Percentiles rank a stretch among this genome's conserved stretches.
Evolutionary conservation across 2,113 vertebrate genomes (phyloP).

Genomic region (Pterophyllum scalare): DNA sequence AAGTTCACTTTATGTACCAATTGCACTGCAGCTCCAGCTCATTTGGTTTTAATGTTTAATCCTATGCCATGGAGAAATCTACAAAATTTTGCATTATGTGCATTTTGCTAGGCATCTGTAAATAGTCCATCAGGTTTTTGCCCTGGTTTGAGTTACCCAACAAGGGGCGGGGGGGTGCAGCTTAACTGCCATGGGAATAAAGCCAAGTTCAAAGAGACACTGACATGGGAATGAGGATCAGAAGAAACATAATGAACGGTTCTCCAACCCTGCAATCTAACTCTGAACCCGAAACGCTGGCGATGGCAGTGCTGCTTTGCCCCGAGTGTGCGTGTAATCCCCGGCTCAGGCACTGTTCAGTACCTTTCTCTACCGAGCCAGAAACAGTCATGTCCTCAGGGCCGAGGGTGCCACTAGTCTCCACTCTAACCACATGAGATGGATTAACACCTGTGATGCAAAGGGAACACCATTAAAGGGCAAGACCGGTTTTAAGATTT

Average conservation of each 20-base stretch:
- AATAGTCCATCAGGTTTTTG: conserved; percentile 2
- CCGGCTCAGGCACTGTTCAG: conserved; percentile 29
- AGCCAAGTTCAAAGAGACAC: conserved; percentile 22
- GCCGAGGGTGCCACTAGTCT: conserved; percentile 10
- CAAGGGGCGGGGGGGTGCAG: not conserved
- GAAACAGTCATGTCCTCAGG: conserved; percentile 26
- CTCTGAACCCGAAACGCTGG: conserved; percentile 16
- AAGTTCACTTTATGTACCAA: rapidly evolving
- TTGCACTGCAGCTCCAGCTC: not conserved
- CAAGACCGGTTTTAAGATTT: not conserved
- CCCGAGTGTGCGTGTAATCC: conserved; percentile 46
- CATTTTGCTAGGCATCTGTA: not conserved
- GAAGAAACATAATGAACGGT: not conserved
- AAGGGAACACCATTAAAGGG: not conserved
- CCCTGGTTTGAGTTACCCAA: not conserved
- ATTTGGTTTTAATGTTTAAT: not conserved
- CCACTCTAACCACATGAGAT: conserved; percentile 36
- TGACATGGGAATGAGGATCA: not conserved
- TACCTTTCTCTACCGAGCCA: conserved; percentile 25
- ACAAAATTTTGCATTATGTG: not conserved
- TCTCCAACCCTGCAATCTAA: conserved; percentile 21
- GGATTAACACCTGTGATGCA: conserved; percentile 39
- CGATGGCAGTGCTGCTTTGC: not conserved
- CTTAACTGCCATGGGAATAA: not conserved
- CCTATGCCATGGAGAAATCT: not conserved